These are phyloP conservation scores for Platycheirus rosarum DNA, from an alignment of 2,888 invertebrate genomes.

Conservation along the genomic window DNA sequence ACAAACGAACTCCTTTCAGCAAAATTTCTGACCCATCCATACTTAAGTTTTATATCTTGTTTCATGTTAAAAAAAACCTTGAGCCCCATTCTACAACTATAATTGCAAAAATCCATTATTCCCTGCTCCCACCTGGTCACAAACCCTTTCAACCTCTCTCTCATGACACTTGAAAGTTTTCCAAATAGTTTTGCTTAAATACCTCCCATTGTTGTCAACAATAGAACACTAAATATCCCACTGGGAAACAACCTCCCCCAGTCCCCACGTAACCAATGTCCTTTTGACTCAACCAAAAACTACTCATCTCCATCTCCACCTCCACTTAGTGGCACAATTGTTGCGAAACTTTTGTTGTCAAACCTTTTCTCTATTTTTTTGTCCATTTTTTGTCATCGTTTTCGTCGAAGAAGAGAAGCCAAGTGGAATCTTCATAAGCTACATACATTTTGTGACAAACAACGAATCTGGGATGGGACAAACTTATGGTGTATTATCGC, in stretches of 20 bases:
- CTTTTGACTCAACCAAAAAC: conserved; percentile 13
- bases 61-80: no score
- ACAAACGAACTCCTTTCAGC: no score
- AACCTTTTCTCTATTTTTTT: no score
- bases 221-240: conserved; percentile 48
- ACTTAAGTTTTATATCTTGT: no score
- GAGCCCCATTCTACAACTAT: background rate
- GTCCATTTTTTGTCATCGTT: no score
- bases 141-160: conserved; percentile 11
- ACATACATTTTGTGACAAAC: conserved; percentile 28
- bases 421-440: conserved; percentile 35
- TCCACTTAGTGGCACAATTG: conserved; percentile 27
- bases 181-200: conserved; percentile 39
- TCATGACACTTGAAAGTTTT: background rate
- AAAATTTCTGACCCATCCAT: no score
- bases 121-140: background rate
- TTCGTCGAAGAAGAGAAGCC: background rate
- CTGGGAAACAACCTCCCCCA: conserved; percentile 28
- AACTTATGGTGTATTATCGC: conserved; percentile 28
- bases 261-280: background rate
- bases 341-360: conserved; percentile 27
- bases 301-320: conserved; percentile 10
- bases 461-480: conserved; percentile 18
- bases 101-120: background rate
- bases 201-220: conserved; percentile 46